These are phyloP conservation scores for Iguana delicatissima DNA, from an alignment of 2,797 vertebrate species.

Conservation along the genomic window DNA sequence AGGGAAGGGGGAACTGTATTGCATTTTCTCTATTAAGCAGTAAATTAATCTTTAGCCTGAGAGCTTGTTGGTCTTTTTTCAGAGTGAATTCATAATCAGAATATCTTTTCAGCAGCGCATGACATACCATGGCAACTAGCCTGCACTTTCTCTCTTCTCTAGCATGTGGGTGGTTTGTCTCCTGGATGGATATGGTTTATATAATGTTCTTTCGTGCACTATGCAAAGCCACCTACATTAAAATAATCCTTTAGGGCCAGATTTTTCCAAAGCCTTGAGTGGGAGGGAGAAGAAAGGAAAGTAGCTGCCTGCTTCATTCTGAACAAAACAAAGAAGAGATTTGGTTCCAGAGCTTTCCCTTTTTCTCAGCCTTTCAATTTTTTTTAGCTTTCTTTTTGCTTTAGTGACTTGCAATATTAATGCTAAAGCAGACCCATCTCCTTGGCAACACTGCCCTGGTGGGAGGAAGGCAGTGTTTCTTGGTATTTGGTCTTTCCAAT, in stretches of 20 bases:
- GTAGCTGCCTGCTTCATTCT: neutral
- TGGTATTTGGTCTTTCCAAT: neutral
- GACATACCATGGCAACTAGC: conserved; percentile 59
- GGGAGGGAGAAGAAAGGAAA: conserved; percentile 13
- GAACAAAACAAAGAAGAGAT: neutral
- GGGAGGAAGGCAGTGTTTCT: neutral
- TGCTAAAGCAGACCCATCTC: neutral
- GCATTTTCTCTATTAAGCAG: conserved; percentile 49
- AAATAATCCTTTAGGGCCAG: conserved; percentile 21
- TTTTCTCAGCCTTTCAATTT: neutral
- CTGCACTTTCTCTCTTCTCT: conserved; percentile 30
- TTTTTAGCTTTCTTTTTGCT: neutral
- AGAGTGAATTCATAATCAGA: conserved; percentile 47
- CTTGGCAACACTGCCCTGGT: neutral
- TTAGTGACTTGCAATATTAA: neutral
- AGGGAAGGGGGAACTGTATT: conserved; percentile 19
- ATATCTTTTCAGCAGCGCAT: neutral
- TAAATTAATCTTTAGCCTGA: conserved; percentile 47
- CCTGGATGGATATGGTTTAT: conserved; percentile 39
- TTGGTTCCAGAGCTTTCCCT: neutral
- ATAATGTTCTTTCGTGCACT: conserved; percentile 14
- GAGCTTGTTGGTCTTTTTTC: conserved; percentile 46
- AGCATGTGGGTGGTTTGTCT: conserved; percentile 13
- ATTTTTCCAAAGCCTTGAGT: conserved; percentile 31
- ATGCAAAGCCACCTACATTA: conserved; percentile 9